Percentiles rank a stretch among this genome's conserved stretches.
These are phyloP conservation scores for Propithecus coquereli DNA, from an alignment of 2,113 vertebrate species.

Conservation along the genomic window DNA sequence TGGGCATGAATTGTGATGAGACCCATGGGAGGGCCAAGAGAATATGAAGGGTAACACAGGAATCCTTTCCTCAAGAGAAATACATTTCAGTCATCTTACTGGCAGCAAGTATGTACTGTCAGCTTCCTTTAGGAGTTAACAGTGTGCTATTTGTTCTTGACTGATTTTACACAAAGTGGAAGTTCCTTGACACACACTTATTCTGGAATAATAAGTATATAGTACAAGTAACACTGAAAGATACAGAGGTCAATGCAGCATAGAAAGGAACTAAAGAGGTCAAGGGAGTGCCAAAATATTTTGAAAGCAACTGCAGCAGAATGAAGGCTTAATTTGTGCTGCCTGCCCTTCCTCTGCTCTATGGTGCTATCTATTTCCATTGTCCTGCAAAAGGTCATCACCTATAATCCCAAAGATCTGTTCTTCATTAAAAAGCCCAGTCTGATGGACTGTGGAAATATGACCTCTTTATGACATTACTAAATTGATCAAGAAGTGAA, in stretches of 20 bases:
- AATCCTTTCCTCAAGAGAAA: not conserved
- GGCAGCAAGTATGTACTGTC: not conserved
- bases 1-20: not conserved
- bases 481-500: conserved; percentile 22
- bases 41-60: not conserved
- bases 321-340: conserved; percentile 47
- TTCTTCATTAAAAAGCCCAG: conserved; percentile 15
- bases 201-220: conserved; percentile 37
- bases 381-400: not conserved
- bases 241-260: not conserved
- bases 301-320: conserved; percentile 25
- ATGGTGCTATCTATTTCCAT: not conserved
- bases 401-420: conserved; percentile 19
- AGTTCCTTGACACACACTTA: conserved; percentile 9
- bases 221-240: conserved; percentile 27
- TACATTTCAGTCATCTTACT: not conserved
- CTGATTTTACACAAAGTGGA: conserved; percentile 17
- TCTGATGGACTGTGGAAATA: not conserved
- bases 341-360: conserved; percentile 24
- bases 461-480: not conserved
- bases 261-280: conserved; percentile 54
- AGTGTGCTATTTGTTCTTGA: not conserved
- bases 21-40: not conserved
- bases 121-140: not conserved
- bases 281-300: conserved; percentile 39